Evolutionary conservation across 1,140 invertebrate genomes (phyloP), one percentile per base, ranked within the genome.

Genomic region (Pissodes strobi): DNA sequence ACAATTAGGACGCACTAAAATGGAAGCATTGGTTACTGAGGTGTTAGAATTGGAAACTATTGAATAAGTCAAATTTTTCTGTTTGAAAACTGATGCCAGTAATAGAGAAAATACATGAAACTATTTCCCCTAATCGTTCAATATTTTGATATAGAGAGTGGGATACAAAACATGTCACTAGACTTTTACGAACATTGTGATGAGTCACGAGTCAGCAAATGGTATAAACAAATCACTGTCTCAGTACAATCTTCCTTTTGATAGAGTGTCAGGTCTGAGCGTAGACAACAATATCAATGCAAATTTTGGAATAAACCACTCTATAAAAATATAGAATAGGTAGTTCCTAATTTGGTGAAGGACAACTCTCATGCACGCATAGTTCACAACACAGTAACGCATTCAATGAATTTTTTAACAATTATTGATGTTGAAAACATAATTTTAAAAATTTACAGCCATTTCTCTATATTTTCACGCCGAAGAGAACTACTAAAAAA

Each of bases 81-180:
- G 37, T 39, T 39, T 39, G 37, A 4, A 39, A 39, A 39, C 37
- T 39, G 37, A 39, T 39, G 37, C 37, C 4, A 39, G 37, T 39
- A 39, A 39, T 39, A 39, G 37, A 39, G n/a, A 39, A 39, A n/a
- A n/a, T n/a, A n/a, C n/a, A 39, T 39, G 2, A 39, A 39, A 39
- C n/a, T 39, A 39, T 39, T 39, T 39, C 37, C 37, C n/a, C n/a
- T 39, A 39, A n/a, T 39, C n/a, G 37, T 39, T 8, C 37, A 39
- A 15, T 39, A 39, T 39, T 39, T 39, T 39, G 13, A 39, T 39
- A 8, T 39, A 6, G 13, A 39, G 37, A 39, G n/a, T 10, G 37
- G 37, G 13, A 39, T 39, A 39, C 37, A 39, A 39, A 10, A 39
- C 37, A 39, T 6, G 37, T 27, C 9, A 27, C 9, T 27, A 27